These are phyloP conservation scores for Tethea ocularis DNA, from an alignment of 2,888 invertebrate genomes.

Conservation along the genomic window DNA sequence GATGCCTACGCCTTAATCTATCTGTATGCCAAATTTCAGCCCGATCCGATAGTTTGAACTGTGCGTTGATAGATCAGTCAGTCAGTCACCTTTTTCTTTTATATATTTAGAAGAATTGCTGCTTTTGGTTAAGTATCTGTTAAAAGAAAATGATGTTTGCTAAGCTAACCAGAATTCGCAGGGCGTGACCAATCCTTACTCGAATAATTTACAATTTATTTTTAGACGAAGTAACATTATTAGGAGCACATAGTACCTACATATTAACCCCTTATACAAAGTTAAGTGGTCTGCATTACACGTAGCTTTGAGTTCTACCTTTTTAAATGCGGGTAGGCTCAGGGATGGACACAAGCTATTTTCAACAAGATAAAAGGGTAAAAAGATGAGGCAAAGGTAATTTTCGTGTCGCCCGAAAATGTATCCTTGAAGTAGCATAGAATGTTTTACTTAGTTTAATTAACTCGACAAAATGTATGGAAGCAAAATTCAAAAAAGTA, in stretches of 20 bases:
- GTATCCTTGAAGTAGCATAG: not conserved
- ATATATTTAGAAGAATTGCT: no score
- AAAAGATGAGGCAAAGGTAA: not conserved
- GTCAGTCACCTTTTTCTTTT: no score
- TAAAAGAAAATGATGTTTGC: no score
- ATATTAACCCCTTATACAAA: not conserved
- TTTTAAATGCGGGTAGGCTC: not conserved
- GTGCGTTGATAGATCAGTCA: no score
- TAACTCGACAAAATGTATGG: not conserved
- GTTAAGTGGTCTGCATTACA: not conserved
- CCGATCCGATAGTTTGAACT: no score
- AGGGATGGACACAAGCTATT: not conserved
- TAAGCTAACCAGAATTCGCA: not conserved
- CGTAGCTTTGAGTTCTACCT: not conserved
- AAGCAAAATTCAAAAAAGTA: not conserved
- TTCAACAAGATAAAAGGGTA: not conserved
- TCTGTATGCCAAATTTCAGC: no score
- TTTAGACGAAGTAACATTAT: not conserved
- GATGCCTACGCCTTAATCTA: no score
- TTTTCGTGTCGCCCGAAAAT: not conserved
- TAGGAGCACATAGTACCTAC: no score
- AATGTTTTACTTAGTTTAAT: not conserved
- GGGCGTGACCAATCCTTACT: not conserved
- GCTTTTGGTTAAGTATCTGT: no score
- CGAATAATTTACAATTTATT: not conserved